phyloP scores from a whole-genome alignment of 2,888 invertebrate genomes.

The Heliothis peltigera region DNA sequence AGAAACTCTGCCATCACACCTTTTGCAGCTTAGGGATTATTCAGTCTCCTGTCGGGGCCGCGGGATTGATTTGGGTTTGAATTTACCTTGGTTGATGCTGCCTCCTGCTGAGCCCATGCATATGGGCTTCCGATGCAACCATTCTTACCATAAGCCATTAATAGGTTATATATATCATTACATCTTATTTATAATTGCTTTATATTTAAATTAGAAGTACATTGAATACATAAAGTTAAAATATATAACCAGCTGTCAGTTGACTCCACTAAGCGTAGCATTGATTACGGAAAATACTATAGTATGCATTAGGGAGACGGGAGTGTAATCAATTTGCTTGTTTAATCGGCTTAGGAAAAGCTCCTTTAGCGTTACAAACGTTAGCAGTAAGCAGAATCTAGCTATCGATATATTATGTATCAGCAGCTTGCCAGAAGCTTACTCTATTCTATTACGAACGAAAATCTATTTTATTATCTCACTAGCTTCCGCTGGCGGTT shows the following conservation, averaged over 20 bases:
- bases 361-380: constrained; percentile 32
- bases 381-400: constrained; percentile 19
- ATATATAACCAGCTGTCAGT: background rate
- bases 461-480: constrained; percentile 32
- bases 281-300: constrained; percentile 3
- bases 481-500: too few relatives aligned
- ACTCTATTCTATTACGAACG: constrained; percentile 30
- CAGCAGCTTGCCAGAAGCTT: constrained; percentile 23
- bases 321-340: constrained; percentile 51
- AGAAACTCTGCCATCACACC: too few relatives aligned
- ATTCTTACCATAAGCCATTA: too few relatives aligned
- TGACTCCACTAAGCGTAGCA: constrained; percentile 1
- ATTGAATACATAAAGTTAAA: background rate
- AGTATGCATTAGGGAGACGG: constrained; percentile 24
- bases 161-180: too few relatives aligned
- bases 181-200: too few relatives aligned
- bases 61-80: too few relatives aligned
- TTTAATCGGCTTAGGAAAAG: constrained; percentile 49
- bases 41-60: background rate
- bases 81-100: too few relatives aligned
- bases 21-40: too few relatives aligned
- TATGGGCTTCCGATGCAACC: too few relatives aligned
- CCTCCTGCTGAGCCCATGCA: too few relatives aligned
- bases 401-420: constrained; percentile 54
- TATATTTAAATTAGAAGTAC: too few relatives aligned